Conservation (phyloP, 1,140 invertebrate genomes). For the Drosophila simulans region DNA sequence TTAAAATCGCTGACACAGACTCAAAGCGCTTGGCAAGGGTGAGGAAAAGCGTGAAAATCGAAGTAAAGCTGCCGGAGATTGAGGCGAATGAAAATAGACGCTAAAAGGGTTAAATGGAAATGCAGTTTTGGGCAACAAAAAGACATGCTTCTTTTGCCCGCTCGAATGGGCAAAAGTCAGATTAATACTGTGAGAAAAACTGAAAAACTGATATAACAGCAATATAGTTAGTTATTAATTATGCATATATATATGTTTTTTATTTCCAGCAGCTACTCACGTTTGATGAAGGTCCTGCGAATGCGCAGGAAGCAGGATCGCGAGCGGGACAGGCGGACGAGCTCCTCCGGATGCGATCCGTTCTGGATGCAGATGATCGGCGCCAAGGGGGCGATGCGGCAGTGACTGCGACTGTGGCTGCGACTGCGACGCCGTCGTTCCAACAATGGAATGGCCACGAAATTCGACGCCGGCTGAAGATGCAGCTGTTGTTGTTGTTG, state of each 20-base stretch:
- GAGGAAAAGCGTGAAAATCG: constrained; percentile 1
- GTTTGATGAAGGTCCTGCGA: constrained; percentile 61
- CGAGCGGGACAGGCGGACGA: constrained; percentile 55
- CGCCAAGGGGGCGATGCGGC: constrained; percentile 59
- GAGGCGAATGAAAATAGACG: constrained; percentile 52
- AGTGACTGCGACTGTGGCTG: constrained; percentile 69
- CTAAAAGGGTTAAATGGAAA: constrained; percentile 50
- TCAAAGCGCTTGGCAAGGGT: constrained; percentile 6
- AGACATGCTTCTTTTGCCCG: constrained; percentile 2
- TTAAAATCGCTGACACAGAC: constrained; percentile 55
- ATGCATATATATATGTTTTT: no score
- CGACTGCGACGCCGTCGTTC: constrained; percentile 67
- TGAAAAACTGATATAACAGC: no score
- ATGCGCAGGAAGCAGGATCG: constrained; percentile 72
- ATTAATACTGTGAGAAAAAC: no score
- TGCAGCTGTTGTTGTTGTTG: constrained; percentile 16
- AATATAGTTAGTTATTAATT: no score
- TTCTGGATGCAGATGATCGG: constrained; percentile 70
- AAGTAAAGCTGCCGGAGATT: constrained; percentile 13
- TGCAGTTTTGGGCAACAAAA: constrained; percentile 27
- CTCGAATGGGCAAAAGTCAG: background rate
- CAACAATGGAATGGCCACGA: constrained; percentile 63
- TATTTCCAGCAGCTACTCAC: constrained; percentile 45
- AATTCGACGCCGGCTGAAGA: constrained; percentile 27
- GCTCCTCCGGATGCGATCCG: constrained; percentile 58